Evolutionary conservation across 1,140 invertebrate species (phyloP), one percentile per base, ranked within the genome.

Genomic region (Magallana gigas): DNA sequence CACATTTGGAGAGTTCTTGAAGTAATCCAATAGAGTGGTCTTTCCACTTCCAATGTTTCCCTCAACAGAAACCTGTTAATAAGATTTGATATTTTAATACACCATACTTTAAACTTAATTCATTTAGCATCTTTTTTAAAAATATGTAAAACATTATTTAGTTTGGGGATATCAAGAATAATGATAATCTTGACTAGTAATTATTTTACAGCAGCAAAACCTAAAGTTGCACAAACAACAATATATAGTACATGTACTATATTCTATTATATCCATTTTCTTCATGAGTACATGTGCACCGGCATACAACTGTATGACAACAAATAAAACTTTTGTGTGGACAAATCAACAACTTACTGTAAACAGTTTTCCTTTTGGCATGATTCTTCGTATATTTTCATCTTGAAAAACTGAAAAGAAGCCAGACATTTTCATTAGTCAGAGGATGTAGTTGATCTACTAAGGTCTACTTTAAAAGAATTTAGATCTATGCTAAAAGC

Each of bases 21-120:
- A 98, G 95, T 98, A 96, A 90, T 98, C 96, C 12, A 99, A 94
- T 92, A 98, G 97, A 18, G 98, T 98, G 11, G 98, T 98, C 95
- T 99, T 99, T 6, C 98, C 98, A 93, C 97, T 97, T 57, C 98
- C 98, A 92, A 99, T 98, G 94, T 99, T 99, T 56, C 98, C 98
- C 94, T 99, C 98, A 14, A 99, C 96, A n/a, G 97, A 96, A 9
- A 98, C 97, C 93, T 94, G 88, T 9, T 85, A 87, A 58, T 57
- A 76, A 87, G 68, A n/a, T 36, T 84, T 8, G 11, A 62, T 48
- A 48, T 48, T 48, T 48, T 48, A 48, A 48, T 5, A 12, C 57
- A 8, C 11, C 57, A 23, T 56, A 81, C 12, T 81, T 48, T 14
- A 48, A 18, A 48, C 36, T 48, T 48, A 23, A 11, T 11, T 16